Evolutionary conservation across 2,113 vertebrate species (phyloP), one percentile per base, ranked within the genome.

Genomic region (Acanthochromis polyacanthus): DNA sequence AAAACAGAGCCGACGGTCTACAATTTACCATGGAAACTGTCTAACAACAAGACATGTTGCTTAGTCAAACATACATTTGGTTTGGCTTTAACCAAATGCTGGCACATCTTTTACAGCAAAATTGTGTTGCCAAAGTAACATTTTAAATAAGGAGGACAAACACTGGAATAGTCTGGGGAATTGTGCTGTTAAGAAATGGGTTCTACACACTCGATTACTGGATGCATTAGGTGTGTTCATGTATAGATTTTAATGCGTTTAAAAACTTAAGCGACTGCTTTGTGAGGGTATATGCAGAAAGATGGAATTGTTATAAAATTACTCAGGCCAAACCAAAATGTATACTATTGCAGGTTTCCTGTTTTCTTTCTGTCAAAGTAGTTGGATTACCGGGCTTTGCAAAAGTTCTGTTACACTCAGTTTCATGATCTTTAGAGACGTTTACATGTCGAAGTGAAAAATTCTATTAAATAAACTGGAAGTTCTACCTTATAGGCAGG

Each of bases 11-110:
- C 17, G 38, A 75, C 68, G 64, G 70, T 76, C 69, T 64, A 69
- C 69, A 52, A 53, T 62, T 76, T 69, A 81, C 78, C 82, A 78
- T 81, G 75, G 80, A 57, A 89, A 85, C 89, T 82, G 77, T 81
- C 75, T 89, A 88, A 89, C 82, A 88, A 62, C 14, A 76, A 83
- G 78, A 81, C 67, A 11, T 45, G 59, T 67, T 83, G 80, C 82
- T 86, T 80, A 57, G 64, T 53, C 5, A 11, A 69, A 63, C 61
- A 40, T 73, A 65, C 77, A 80, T 83, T 85, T 87, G 56, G 76
- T 73, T 88, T 88, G 79, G 75, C 78, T 75, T 79, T 79, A 62
- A 62, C 62, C 22, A 72, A 77, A 76, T 64, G 57, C 59, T 83
- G 81, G 53, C 77, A 12, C 58, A 3, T n/a, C 58, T 75, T 78